phyloP scores from a whole-genome alignment of 2,113 vertebrate genomes.

The Dasyprocta punctata region DNA sequence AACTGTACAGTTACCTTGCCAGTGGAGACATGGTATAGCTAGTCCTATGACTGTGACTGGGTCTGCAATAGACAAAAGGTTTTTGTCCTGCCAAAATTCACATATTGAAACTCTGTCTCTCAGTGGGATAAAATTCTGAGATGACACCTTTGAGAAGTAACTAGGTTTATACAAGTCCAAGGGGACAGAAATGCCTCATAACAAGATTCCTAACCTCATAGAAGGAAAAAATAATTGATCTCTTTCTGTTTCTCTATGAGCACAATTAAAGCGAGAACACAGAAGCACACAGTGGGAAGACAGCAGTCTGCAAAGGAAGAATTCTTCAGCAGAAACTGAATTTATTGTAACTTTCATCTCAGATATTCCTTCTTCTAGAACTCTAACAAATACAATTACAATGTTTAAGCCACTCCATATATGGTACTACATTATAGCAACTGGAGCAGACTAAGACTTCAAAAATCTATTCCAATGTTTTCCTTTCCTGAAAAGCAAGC shows the following conservation, averaged over 20 bases:
- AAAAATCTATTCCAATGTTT: neutral
- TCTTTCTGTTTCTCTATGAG: neutral
- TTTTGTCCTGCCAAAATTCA: neutral
- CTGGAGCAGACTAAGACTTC: neutral
- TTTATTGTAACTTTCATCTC: neutral
- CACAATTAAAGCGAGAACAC: neutral
- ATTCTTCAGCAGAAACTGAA: neutral
- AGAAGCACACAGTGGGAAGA: neutral
- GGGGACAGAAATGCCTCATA: neutral
- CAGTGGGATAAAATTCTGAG: neutral
- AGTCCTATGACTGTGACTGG: rapidly evolving
- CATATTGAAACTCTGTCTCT: neutral
- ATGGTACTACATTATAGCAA: neutral
- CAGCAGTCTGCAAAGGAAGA: neutral
- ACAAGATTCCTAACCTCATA: neutral
- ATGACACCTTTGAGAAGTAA: neutral
- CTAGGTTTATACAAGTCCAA: neutral
- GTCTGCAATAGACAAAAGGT: neutral
- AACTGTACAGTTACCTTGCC: neutral
- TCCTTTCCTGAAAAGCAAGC: neutral
- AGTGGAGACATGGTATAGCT: neutral
- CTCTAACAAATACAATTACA: neutral
- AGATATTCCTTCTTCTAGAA: neutral
- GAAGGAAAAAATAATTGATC: neutral
- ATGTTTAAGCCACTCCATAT: neutral